Conservation (phyloP, 2,113 vertebrate species). For the Lampris incognitus region DNA sequence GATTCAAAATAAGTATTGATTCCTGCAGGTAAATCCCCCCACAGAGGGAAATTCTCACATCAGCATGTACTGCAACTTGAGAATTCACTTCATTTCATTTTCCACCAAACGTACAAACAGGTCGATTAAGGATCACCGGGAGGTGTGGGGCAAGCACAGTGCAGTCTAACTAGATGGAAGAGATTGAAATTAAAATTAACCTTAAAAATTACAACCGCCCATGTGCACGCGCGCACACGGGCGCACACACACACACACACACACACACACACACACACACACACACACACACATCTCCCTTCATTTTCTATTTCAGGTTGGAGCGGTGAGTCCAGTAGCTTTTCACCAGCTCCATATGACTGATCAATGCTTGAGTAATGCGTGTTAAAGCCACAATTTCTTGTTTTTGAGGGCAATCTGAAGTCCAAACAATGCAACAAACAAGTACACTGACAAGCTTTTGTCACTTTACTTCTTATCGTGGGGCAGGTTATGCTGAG, state of each 20-base stretch:
- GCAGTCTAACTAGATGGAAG: constrained; percentile 28
- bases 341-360: too few species aligned
- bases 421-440: not conserved
- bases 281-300: not conserved
- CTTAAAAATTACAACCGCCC: not conserved
- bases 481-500: constrained; percentile 1
- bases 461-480: not conserved
- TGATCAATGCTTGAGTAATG: not conserved
- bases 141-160: not conserved
- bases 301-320: too few species aligned
- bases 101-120: constrained; percentile 9
- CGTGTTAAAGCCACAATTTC: not conserved
- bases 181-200: constrained; percentile 4
- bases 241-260: constrained; percentile 1
- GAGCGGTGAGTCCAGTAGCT: too few species aligned
- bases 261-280: not conserved
- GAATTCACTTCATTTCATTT: not conserved
- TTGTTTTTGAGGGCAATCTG: not conserved
- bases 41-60: not conserved
- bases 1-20: too few species aligned
- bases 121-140: constrained; percentile 1
- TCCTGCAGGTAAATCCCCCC: not conserved
- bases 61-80: not conserved
- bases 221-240: not conserved
- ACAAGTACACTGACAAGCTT: not conserved